Base-by-base conservation (phyloP, 2,888 invertebrate species). In the Eupithecia tripunctaria region DNA sequence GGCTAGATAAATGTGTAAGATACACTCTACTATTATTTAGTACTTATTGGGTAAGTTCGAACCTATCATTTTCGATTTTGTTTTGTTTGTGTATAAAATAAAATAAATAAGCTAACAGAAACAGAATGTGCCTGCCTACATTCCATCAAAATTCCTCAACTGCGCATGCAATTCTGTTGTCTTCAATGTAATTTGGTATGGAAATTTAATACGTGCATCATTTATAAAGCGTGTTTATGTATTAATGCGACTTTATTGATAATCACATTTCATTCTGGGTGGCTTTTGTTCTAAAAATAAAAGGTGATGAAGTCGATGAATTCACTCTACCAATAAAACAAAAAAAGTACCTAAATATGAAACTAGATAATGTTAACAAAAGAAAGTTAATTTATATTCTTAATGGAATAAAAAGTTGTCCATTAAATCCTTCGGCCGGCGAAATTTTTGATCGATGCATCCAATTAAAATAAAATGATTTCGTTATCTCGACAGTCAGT, bases 121-220 rank as follows among this genome's bases (percentile, higher is more conserved):
- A 60, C 18, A 4, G 8, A 60, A 29, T 18, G 21, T 29, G 3
- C 8, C 7, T 29, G 3, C 8, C 7, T 8, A 60, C 60, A 60
- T 60, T 60, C 29, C 60, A 60, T 60, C 29, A 60, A 60, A 6
- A 60, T 60, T 27, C 60, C n/a, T 29, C 18, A 29, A 60, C 60
- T 12, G 60, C 60, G 29, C 29, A 29, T 60, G 29, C 29, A 60
- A 60, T 60, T 60, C 29, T 60, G 18, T 29, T 29, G 60, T 29
- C 56, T 29, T 15, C 29, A 29, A 29, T 10, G 32, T 29, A 64
- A 60, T 60, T 60, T 60, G 29, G 15, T 60, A 60, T 60, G 60
- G 60, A 12, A 60, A 60, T 60, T 60, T 18, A 18, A 60, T 60
- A 60, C 60, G 60, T 60, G 60, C 60, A 60, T 3, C 38, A 27